Evolutionary conservation across 2,888 invertebrate genomes (phyloP), one percentile per base, ranked within the genome.

Genomic region (Capitulum mitella): DNA sequence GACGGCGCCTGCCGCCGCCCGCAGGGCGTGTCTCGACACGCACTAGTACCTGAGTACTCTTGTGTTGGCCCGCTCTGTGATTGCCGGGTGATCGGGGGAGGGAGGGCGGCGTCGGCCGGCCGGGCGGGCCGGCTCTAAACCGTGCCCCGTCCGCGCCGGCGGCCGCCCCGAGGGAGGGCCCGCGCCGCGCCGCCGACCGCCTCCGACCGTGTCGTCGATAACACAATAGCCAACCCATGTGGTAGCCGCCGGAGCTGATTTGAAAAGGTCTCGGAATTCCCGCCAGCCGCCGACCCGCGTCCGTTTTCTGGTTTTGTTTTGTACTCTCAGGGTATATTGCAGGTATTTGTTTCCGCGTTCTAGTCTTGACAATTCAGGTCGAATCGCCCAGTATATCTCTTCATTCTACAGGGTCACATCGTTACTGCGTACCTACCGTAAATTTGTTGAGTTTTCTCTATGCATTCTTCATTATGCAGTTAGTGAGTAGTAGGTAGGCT

Each of bases 301-400:
- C 22, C 16, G 5, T 22, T 37, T 61, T 70, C 26, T 70, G 12
- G 70, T 70, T 70, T 70, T 70, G 70, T 70, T 61, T 61, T 61
- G 70, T 70, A 37, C 37, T 70, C 70, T 70, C 70, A 70, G 70
- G 70, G 70, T 32, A 70, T 37, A 70, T 26, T 70, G 70, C 70
- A 70, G 70, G 70, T 70, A 70, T 37, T 70, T 70, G 37, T 70
- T 70, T 70, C 61, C 70, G 70, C 70, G 70, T 70, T 70, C 70
- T 70, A 70, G 70, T 70, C 70, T 70, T 58, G 37, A 70, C 70
- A 32, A 32, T 70, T 70, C 70, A 70, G 70, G 70, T 70, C 34
- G 37, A 70, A 70, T 70, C 70, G 37, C 70, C 70, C 70, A 32
- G 70, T 70, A 70, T 70, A 70, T 70, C 70, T 70, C 70, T 70